phyloP scores from a whole-genome alignment of 2,888 invertebrate species.

The Cosmorhoe ocellata region DNA sequence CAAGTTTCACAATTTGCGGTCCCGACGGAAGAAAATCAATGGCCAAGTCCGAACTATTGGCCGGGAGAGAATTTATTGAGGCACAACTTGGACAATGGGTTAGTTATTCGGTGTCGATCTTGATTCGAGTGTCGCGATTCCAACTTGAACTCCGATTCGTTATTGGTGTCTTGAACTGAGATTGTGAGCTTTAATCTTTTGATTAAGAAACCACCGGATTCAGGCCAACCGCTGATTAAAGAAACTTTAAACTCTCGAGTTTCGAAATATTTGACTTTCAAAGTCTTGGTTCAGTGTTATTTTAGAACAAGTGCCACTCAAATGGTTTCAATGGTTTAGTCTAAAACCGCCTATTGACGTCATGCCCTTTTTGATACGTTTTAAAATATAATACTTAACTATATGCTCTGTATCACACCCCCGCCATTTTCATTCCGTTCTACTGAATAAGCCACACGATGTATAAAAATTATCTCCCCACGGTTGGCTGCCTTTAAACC shows the following conservation, averaged over 20 bases:
- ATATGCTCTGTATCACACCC: background rate
- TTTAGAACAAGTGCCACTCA: constrained; percentile 2
- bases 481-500: constrained; percentile 34
- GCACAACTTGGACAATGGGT: constrained; percentile 61
- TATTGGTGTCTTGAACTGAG: constrained; percentile 32
- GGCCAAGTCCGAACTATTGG: constrained; percentile 57
- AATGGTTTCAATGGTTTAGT: background rate
- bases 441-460: constrained; percentile 13
- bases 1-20: constrained; percentile 69
- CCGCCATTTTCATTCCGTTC: constrained; percentile 17
- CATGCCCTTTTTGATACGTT: no score
- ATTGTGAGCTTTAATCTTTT: constrained; percentile 24
- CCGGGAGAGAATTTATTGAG: constrained; percentile 61
- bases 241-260: constrained; percentile 16
- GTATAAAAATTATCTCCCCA: constrained; percentile 35
- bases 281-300: constrained; percentile 8
- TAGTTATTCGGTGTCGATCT: constrained; percentile 59
- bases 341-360: no score
- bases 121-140: constrained; percentile 49
- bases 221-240: constrained; percentile 19
- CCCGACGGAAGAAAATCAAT: constrained; percentile 61
- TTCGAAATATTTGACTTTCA: constrained; percentile 24
- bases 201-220: constrained; percentile 17
- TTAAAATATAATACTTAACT: no score
- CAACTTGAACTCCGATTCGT: constrained; percentile 38